Base-by-base conservation (phyloP, 1,140 invertebrate genomes). In the Helicoverpa zea region DNA sequence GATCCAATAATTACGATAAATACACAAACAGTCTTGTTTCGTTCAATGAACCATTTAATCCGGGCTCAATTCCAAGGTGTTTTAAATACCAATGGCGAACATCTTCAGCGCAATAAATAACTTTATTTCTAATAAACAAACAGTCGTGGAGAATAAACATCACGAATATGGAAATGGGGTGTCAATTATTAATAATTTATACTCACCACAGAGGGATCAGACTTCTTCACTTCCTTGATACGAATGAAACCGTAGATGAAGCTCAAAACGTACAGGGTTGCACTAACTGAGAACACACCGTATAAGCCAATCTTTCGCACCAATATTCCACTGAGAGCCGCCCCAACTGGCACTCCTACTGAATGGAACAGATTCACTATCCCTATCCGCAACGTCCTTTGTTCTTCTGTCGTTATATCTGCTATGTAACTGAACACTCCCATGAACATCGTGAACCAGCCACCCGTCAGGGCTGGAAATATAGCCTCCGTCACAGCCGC, bases 391-490 rank as follows among this genome's bases (percentile, higher is more conserved):
- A 98, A 95, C 0, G 98, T 98, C 79, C 98, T 96, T 78, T 97
- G 97, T 90, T 98, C 97, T 72, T 97, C 96, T 7, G 97, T 97
- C 0, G 98, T 98, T 10, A 98, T 97, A 89, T 98, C 98, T 1
- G 97, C 97, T 56, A 99, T 97, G 86, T 98, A 98, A 90, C 98
- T 98, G 90, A 98, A 98, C 49, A 98, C 97, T 13, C 97, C 97
- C 97, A 98, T 98, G 82, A 98, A 97, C 96, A 98, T 97, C 16
- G 97, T 98, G 84, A 98, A 97, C 96, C 97, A 98, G 2, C 98
- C 98, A 1, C 98, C 98, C 7, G 97, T 97, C 0, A 98, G 86
- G 0, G 97, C 97, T 0, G 97, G 97, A 90, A 97, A 97, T 51
- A 98, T 94, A 1, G 97, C 97, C 91, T 98, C 97, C 4, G 97